A percentile compares a stretch with the other conserved stretches of the same genome.
Conservation (phyloP, 2,888 invertebrate species). For the Apoderus coryli region DNA sequence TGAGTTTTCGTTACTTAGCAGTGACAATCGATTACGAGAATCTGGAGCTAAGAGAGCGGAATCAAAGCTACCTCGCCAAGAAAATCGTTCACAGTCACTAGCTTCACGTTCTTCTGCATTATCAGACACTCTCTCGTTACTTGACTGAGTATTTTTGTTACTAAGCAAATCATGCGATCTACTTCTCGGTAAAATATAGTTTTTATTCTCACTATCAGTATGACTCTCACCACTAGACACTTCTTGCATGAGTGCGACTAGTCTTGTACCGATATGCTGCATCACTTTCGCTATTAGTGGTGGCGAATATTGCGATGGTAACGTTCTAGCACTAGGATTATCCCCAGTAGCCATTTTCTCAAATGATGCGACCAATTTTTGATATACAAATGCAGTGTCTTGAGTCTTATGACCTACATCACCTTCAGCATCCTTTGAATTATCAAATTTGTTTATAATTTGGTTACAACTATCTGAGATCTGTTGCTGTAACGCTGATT, state of each 20-base stretch:
- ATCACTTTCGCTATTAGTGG: slow-evolving; percentile 81
- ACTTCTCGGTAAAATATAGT: slow-evolving; percentile 53
- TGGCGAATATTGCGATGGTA: slow-evolving; percentile 49
- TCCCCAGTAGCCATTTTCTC: slow-evolving; percentile 55
- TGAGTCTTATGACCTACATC: slow-evolving; percentile 37
- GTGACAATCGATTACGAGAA: slow-evolving; percentile 60
- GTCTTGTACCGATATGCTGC: slow-evolving; percentile 77
- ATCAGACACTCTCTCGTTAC: slow-evolving; percentile 38
- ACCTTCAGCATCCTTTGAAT: slow-evolving; percentile 41
- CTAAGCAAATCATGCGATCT: slow-evolving; percentile 68
- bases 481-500: slow-evolving; percentile 64
- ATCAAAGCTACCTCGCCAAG: slow-evolving; percentile 86
- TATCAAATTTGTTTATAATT: slow-evolving; percentile 74
- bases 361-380: slow-evolving; percentile 70
- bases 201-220: slow-evolving; percentile 50
- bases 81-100: slow-evolving; percentile 79
- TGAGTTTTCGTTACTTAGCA: slow-evolving; percentile 46
- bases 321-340: slow-evolving; percentile 23
- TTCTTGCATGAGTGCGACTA: slow-evolving; percentile 85
- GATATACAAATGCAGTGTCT: slow-evolving; percentile 78
- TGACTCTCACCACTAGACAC: slow-evolving; percentile 63
- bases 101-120: slow-evolving; percentile 53
- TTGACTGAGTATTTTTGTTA: slow-evolving; percentile 37
- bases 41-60: slow-evolving; percentile 81
- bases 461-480: slow-evolving; percentile 80